These are phyloP conservation scores for Drosophila tsacasi DNA, from an alignment of 1,140 invertebrate genomes.

Conservation along the genomic window DNA sequence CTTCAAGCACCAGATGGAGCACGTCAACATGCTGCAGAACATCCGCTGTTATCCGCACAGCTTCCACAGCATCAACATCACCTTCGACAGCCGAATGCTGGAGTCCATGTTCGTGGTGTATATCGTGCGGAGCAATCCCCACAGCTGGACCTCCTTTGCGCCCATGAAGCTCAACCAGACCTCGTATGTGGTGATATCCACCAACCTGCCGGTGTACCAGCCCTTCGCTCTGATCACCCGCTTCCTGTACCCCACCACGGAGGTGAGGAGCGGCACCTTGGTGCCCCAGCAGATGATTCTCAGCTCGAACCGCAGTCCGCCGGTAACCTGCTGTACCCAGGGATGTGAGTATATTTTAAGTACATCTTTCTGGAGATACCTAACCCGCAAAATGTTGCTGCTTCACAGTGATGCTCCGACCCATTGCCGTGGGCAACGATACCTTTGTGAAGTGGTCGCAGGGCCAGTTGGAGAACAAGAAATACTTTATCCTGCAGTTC, in stretches of 20 bases:
- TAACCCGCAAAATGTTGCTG: background rate
- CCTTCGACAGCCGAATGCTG: conserved; percentile 71
- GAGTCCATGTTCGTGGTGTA: conserved; percentile 80
- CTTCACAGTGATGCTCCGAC: conserved; percentile 65
- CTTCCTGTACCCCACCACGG: conserved; percentile 67
- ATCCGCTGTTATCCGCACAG: conserved; percentile 83
- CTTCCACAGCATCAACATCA: conserved; percentile 80
- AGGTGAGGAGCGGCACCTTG: conserved; percentile 48
- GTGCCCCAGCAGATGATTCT: conserved; percentile 68
- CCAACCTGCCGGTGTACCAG: conserved; percentile 68
- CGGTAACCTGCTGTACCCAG: conserved; percentile 79
- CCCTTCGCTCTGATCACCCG: conserved; percentile 81
- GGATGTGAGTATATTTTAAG: conserved; percentile 68
- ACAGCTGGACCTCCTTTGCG: conserved; percentile 70
- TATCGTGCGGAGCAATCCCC: conserved; percentile 77
- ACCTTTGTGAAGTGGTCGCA: conserved; percentile 81
- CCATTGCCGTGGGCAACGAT: conserved; percentile 74
- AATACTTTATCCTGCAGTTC: conserved; percentile 82
- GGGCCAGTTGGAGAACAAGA: conserved; percentile 71
- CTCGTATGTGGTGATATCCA: conserved; percentile 79
- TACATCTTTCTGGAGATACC: too few species aligned
- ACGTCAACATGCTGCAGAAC: conserved; percentile 71
- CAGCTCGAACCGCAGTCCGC: conserved; percentile 71
- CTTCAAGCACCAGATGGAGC: conserved; percentile 61
- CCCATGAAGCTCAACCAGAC: conserved; percentile 80